Conservation (phyloP, 2,888 invertebrate genomes). For the Brachyopa scutellaris region DNA sequence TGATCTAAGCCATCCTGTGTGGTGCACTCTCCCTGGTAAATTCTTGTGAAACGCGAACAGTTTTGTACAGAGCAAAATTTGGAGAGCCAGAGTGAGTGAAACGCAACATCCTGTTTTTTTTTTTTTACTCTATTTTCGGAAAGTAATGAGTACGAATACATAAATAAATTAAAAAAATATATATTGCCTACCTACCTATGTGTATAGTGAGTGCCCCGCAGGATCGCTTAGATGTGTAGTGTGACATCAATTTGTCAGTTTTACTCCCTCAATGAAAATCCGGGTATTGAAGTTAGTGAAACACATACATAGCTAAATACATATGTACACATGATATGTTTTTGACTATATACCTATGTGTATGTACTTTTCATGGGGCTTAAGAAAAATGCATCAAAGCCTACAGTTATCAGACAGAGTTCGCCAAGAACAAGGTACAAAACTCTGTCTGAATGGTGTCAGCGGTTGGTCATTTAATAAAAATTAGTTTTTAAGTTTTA, state of each 20-base stretch:
- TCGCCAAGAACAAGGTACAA: constrained; percentile 77
- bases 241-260: constrained; percentile 24
- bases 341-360: not conserved
- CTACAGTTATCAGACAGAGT: constrained; percentile 81
- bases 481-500: constrained; percentile 54
- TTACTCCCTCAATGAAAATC: not conserved
- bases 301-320: not conserved
- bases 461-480: constrained; percentile 68
- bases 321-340: constrained; percentile 8
- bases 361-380: constrained; percentile 22
- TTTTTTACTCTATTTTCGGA: not conserved
- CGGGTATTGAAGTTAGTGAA: constrained; percentile 11
- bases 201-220: constrained; percentile 35
- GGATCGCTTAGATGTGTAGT: constrained; percentile 17
- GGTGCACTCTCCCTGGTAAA: constrained; percentile 76
- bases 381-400: constrained; percentile 15
- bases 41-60: constrained; percentile 31
- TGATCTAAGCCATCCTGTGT: constrained; percentile 81
- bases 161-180: constrained; percentile 19
- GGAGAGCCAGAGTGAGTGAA: constrained; percentile 63
- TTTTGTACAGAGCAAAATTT: not conserved
- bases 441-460: constrained; percentile 81
- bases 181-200: not conserved
- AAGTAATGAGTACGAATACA: constrained; percentile 13
- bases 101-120: constrained; percentile 55